Base-by-base conservation (phyloP, 2,888 invertebrate species). In the Portevinia maculata region DNA sequence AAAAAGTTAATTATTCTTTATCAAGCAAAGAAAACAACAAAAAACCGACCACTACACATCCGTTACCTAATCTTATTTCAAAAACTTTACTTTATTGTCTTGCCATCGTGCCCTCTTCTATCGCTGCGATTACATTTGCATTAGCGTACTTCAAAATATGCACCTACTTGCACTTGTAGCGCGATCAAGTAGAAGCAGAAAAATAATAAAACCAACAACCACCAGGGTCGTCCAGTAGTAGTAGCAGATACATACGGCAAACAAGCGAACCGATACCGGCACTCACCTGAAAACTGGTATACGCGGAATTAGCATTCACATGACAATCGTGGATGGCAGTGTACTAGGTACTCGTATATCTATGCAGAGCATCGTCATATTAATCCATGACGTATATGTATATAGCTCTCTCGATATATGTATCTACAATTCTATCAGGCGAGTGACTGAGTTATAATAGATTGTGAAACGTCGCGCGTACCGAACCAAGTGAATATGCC, bases 31-130 rank as follows among this genome's bases (percentile, higher is more conserved):
- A 60, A 34, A n/a, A n/a, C 28, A 24, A 34, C 9, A n/a, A n/a
- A n/a, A n/a, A n/a, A n/a, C 52, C 21, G 21, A 46, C 52, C 28
- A 46, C 55, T 71, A 37, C 73, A 73, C 62, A 55, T 64, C 62
- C 73, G 73, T 73, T 73, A 73, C 73, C 62, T 73, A 73, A 73
- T 73, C 73, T 53, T 46, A 73, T 73, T 64, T 53, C 62, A 62
- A 55, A 73, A 73, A 62, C 30, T 39, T 59, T 39, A 15, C 34
- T 44, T 41, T 32, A 37, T 21, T 13, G 21, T 15, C 19, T 17
- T 17, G 19, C 28, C 21, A 13, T 52, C 32, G 32, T 17, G 7
- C 1, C 7, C 21, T 34, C 46, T 17, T 55, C 5, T 9, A 48
- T 32, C 46, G 32, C 13, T 48, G 21, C 55, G 73, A 57, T 69